These are phyloP conservation scores for Leptodactylus fallax DNA, from an alignment of 2,797 vertebrate genomes.

Conservation along the genomic window DNA sequence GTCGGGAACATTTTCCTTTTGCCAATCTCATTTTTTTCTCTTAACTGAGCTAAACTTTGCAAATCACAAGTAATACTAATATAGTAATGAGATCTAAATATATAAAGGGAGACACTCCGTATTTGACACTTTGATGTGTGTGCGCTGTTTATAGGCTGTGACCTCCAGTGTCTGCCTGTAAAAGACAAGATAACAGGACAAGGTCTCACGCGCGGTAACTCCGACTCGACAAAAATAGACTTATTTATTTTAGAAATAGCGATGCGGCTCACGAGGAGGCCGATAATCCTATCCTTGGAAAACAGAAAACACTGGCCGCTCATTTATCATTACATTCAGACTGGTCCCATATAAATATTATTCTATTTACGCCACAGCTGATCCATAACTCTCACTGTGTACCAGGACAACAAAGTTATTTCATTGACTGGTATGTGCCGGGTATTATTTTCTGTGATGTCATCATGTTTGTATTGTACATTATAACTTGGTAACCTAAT, in stretches of 20 bases:
- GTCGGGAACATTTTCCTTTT: slow-evolving; percentile 50
- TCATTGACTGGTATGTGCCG: not conserved
- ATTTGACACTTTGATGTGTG: slow-evolving; percentile 15
- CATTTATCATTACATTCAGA: slow-evolving; percentile 19
- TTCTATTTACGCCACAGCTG: not conserved
- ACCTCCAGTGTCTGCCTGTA: slow-evolving; percentile 27
- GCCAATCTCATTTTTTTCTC: not conserved
- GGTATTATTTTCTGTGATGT: not conserved
- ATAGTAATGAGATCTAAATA: slow-evolving; percentile 50
- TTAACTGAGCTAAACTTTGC: slow-evolving; percentile 41
- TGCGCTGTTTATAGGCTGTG: not conserved
- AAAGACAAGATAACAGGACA: slow-evolving; percentile 4
- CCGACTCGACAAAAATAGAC: slow-evolving; percentile 12
- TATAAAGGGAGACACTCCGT: slow-evolving; percentile 2
- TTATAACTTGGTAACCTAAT: not conserved
- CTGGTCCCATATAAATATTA: slow-evolving; percentile 18
- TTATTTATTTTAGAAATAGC: slow-evolving; percentile 28
- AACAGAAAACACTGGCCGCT: slow-evolving; percentile 1
- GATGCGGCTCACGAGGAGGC: not conserved
- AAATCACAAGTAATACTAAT: slow-evolving; percentile 25
- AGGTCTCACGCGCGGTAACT: not conserved
- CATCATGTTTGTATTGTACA: not conserved
- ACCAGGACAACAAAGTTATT: not conserved
- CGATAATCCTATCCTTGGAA: slow-evolving; percentile 12
- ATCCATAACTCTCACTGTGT: not conserved